phyloP scores from a whole-genome alignment of 1,140 invertebrate genomes.

The Spodoptera frugiperda region DNA sequence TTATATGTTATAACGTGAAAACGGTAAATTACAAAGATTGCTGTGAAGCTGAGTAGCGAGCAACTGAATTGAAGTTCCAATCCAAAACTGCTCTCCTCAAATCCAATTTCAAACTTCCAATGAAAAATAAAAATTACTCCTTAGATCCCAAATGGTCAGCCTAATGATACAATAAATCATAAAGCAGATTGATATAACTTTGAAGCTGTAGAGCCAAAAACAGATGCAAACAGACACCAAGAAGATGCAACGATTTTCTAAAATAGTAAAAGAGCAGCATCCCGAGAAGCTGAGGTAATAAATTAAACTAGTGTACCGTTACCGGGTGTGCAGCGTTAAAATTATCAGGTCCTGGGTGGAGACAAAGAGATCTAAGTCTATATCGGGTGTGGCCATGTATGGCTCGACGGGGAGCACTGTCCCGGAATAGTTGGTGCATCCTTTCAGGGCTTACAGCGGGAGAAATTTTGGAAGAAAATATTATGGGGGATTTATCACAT shows the following conservation, averaged over 20 bases:
- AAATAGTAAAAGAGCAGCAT: slow-evolving; percentile 24
- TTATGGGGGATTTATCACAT: neutral
- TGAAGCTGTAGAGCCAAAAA: neutral
- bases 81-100: too few relatives aligned
- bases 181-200: neutral
- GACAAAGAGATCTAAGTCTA: slow-evolving; percentile 43
- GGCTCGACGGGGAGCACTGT: slow-evolving; percentile 29
- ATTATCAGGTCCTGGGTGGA: slow-evolving; percentile 23
- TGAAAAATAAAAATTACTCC: too few relatives aligned
- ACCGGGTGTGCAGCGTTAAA: slow-evolving; percentile 36
- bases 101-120: too few relatives aligned
- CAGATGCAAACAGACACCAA: neutral
- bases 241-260: neutral
- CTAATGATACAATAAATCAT: neutral
- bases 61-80: too few relatives aligned
- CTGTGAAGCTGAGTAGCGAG: too few relatives aligned
- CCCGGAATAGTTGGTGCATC: slow-evolving; percentile 49
- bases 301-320: slow-evolving; percentile 8
- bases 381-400: slow-evolving; percentile 47
- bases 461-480: neutral
- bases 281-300: neutral
- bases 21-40: neutral
- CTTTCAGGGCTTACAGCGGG: slow-evolving; percentile 32
- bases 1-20: neutral
- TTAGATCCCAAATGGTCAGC: too few relatives aligned